Conservation (phyloP, 2,888 invertebrate species). For the Cantharis lateralis region DNA sequence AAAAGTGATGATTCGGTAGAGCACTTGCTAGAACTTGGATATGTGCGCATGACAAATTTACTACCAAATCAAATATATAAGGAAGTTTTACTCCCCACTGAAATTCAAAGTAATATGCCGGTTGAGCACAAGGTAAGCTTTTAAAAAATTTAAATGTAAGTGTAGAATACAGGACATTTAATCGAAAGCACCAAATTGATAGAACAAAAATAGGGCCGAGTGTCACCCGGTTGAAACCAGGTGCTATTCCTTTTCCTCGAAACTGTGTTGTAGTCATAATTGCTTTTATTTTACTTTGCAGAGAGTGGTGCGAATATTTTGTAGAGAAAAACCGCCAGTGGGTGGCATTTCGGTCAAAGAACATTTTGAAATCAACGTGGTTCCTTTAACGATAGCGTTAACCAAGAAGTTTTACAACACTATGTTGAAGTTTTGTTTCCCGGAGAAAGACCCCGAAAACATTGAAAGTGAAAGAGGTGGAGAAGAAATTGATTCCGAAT, state of each 20-base stretch:
- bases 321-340: slow-evolving; percentile 93
- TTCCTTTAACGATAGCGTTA: slow-evolving; percentile 87
- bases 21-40: slow-evolving; percentile 94
- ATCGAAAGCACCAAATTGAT: no score
- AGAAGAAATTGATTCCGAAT: slow-evolving; percentile 63
- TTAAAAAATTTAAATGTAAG: no score
- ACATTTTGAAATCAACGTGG: slow-evolving; percentile 97
- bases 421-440: slow-evolving; percentile 97
- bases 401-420: slow-evolving; percentile 97
- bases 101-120: slow-evolving; percentile 84
- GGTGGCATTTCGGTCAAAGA: slow-evolving; percentile 99
- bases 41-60: slow-evolving; percentile 92
- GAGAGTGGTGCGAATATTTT: slow-evolving; percentile 91
- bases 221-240: no score
- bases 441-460: slow-evolving; percentile 86
- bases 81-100: slow-evolving; percentile 81
- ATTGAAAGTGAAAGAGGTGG: slow-evolving; percentile 68
- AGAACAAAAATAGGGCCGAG: no score
- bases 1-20: slow-evolving; percentile 97
- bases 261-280: background rate
- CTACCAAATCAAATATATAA: slow-evolving; percentile 93
- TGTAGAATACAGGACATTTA: no score
- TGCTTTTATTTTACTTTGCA: slow-evolving; percentile 40
- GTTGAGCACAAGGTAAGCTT: slow-evolving; percentile 75
- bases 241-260: no score